Conservation (phyloP, 2,888 invertebrate species). For the Heliconius cydno region DNA sequence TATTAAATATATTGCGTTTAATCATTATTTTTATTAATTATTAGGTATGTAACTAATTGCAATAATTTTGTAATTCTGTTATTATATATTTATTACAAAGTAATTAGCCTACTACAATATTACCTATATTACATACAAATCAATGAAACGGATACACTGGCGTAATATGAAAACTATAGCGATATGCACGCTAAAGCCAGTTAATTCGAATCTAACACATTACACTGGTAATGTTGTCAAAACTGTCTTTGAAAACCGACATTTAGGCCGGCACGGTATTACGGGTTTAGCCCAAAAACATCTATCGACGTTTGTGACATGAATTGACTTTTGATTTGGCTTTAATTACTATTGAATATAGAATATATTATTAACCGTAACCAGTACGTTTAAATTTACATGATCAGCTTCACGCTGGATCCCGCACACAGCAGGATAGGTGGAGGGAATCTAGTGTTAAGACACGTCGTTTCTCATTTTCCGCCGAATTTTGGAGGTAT, state of each 20-base stretch:
- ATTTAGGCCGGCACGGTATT: slow-evolving; percentile 18
- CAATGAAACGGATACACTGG: not conserved
- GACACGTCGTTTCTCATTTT: no score
- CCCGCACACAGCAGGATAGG: no score
- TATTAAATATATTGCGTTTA: no score
- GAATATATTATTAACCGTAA: not conserved
- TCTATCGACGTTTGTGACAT: slow-evolving; percentile 18
- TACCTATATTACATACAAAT: not conserved
- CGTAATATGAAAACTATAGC: not conserved
- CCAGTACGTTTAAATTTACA: not conserved
- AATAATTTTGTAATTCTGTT: no score
- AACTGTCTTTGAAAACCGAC: slow-evolving; percentile 36
- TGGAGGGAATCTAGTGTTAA: no score
- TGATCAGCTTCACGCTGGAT: not conserved
- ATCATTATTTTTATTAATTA: no score
- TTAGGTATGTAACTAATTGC: no score
- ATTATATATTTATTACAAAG: no score
- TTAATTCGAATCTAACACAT: slow-evolving; percentile 21
- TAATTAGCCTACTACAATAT: not conserved
- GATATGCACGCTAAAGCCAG: not conserved
- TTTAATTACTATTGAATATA: slow-evolving; percentile 11
- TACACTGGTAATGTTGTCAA: slow-evolving; percentile 33
- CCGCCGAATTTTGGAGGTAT: no score
- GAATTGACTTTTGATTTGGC: slow-evolving; percentile 18
- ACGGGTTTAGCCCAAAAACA: slow-evolving; percentile 15